These are phyloP conservation scores for Chirona hameri DNA, from an alignment of 2,888 invertebrate species.

Conservation along the genomic window DNA sequence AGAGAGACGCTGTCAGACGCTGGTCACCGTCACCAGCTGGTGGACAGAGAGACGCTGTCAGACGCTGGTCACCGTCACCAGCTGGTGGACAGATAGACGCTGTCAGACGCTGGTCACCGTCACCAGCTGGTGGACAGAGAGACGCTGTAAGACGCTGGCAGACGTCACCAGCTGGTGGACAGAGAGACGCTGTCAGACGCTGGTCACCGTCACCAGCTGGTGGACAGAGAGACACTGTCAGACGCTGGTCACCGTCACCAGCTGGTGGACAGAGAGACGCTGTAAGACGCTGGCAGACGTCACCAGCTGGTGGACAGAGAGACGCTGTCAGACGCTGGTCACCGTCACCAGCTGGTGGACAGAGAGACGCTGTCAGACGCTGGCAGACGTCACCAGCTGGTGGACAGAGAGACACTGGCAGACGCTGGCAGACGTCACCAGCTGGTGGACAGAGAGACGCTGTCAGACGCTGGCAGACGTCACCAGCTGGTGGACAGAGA, in stretches of 20 bases:
- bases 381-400: too few species aligned
- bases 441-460: not conserved
- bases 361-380: not conserved
- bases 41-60: too few species aligned
- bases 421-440: not conserved
- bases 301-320: too few species aligned
- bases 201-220: too few species aligned
- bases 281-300: not conserved
- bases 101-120: too few species aligned
- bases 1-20: not conserved
- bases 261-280: not conserved
- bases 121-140: too few species aligned
- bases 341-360: not conserved
- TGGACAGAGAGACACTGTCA: too few species aligned
- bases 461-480: not conserved
- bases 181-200: not conserved
- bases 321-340: too few species aligned
- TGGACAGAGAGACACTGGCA: too few species aligned
- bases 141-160: too few species aligned
- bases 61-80: not conserved
- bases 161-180: not conserved
- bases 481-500: too few species aligned
- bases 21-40: too few species aligned
- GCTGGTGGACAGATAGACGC: not conserved
- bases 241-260: not conserved